Evolutionary conservation across 2,113 vertebrate species (phyloP).

Genomic region (Crotalus tigris): DNA sequence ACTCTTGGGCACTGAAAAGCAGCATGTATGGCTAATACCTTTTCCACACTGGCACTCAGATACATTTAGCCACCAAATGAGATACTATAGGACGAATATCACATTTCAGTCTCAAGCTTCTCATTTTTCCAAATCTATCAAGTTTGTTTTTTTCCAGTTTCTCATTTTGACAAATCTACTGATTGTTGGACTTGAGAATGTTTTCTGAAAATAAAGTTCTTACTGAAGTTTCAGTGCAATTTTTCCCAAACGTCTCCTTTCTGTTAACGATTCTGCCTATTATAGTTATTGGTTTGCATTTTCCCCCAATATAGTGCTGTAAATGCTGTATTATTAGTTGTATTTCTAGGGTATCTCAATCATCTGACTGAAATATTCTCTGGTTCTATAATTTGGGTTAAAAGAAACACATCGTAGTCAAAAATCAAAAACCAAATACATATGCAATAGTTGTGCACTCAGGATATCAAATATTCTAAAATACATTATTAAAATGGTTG

Average conservation of each 20-base stretch:
- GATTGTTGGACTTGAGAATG: not conserved
- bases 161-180: not conserved
- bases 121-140: not conserved
- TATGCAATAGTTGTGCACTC: not conserved
- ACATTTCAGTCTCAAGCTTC: not conserved
- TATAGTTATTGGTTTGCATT: not conserved
- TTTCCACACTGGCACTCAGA: not conserved
- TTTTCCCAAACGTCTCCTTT: not conserved
- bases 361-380: not conserved
- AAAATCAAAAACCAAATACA: not conserved
- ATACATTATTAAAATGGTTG: not conserved
- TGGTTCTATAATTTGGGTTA: not conserved
- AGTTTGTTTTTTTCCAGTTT: not conserved
- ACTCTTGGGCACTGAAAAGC: not conserved
- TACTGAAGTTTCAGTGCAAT: not conserved
- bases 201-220: not conserved
- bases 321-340: not conserved
- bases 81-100: not conserved
- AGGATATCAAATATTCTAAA: not conserved
- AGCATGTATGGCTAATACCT: not conserved
- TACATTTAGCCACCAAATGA: not conserved
- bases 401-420: not conserved
- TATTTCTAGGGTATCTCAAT: not conserved
- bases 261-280: not conserved
- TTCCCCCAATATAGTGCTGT: not conserved